Evolutionary conservation across 2,113 vertebrate genomes (phyloP).

Genomic region (Sula dactylatra): DNA sequence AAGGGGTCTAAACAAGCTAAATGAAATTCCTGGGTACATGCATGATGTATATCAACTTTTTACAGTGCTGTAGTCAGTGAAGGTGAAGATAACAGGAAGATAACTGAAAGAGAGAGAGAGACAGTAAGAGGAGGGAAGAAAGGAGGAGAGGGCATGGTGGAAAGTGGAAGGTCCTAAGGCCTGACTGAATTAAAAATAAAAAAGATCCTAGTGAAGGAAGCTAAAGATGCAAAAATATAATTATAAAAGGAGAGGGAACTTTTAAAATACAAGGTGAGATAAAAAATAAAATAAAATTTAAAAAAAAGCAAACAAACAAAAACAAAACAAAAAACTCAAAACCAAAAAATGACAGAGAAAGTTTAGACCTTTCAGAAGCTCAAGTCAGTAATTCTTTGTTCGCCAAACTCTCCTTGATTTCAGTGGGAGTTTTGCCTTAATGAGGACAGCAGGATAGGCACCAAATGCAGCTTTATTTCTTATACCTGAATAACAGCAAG

Average conservation of each 20-base stretch:
- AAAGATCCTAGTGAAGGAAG: background rate
- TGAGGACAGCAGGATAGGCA: background rate
- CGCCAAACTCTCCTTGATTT: background rate
- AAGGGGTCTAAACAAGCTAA: background rate
- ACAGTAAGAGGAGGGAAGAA: background rate
- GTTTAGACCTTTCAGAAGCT: background rate
- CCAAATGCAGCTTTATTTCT: conserved; percentile 16
- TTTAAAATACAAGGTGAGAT: background rate
- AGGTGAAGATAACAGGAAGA: background rate
- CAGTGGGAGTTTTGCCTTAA: conserved; percentile 37
- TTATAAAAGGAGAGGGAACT: background rate
- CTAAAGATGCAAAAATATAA: background rate
- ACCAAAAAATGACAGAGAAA: background rate
- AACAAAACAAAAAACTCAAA: too few relatives aligned
- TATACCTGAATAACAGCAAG: background rate
- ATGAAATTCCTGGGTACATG: background rate
- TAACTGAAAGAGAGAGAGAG: background rate
- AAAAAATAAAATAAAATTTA: background rate
- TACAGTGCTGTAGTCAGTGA: background rate
- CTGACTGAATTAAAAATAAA: background rate
- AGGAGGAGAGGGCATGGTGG: background rate
- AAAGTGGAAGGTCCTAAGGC: background rate
- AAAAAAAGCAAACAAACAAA: too few relatives aligned
- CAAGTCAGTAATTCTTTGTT: background rate
- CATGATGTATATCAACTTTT: background rate